These are phyloP conservation scores for Gastrophryne carolinensis DNA, from an alignment of 2,797 vertebrate genomes.

Conservation along the genomic window DNA sequence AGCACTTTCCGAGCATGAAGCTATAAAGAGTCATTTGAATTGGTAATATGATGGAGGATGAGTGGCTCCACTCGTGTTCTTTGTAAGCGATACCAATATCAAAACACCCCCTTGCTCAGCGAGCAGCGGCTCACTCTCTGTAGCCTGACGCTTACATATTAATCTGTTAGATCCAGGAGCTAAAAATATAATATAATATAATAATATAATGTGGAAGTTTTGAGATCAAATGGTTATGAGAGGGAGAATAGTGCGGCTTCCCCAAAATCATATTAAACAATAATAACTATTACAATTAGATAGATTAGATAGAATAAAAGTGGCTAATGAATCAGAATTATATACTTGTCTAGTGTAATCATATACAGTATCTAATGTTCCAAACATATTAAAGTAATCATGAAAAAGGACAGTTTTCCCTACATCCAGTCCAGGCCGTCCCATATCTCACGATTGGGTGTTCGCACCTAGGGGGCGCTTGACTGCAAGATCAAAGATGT, in stretches of 20 bases:
- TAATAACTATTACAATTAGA: too few species aligned
- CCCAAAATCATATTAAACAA: too few species aligned
- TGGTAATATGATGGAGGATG: conserved; percentile 41
- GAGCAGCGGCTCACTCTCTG: conserved; percentile 8
- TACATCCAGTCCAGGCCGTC: too few species aligned
- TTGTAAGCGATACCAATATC: conserved; percentile 32
- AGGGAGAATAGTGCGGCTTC: background rate
- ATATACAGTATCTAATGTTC: too few species aligned
- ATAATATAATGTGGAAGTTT: background rate
- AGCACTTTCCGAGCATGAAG: conserved; percentile 28
- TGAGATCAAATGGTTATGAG: background rate
- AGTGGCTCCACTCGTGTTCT: conserved; percentile 27
- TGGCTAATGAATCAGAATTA: too few species aligned
- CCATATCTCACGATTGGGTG: too few species aligned
- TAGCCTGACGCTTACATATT: background rate
- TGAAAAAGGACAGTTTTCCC: too few species aligned
- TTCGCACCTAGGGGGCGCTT: too few species aligned
- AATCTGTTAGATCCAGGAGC: background rate
- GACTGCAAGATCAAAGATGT: too few species aligned
- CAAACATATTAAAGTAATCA: too few species aligned
- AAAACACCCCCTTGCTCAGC: conserved; percentile 26
- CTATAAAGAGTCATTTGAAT: conserved; percentile 40
- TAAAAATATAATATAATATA: background rate
- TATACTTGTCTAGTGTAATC: too few species aligned
- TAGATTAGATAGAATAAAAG: too few species aligned